Evolutionary conservation across 2,797 vertebrate genomes (phyloP), one percentile per base, ranked within the genome.

Genomic region (Pseudochaenichthys georgianus): DNA sequence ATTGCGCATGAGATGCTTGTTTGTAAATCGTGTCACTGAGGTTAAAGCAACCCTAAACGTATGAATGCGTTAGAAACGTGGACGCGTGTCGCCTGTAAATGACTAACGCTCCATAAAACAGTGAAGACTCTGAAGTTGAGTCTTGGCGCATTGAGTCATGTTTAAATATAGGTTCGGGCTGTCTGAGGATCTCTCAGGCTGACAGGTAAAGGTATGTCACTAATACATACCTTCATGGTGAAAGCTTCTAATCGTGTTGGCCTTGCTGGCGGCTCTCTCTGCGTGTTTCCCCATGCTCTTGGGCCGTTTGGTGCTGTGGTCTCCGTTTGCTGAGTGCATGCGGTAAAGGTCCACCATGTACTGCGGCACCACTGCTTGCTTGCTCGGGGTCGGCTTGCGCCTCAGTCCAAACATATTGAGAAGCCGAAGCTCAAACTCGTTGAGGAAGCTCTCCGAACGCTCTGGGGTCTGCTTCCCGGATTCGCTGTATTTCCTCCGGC

Each of bases 321-420:
- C 96, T 78, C 95, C 96, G 78, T 92, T 93, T 3, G 92, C 95
- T 4, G 97, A 96, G 88, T 99, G 97, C 95, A 97, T 94, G 83
- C 93, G 95, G 94, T 99, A 99, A 77, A 99, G 95, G 86, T 99
- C 97, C 95, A 98, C 90, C 98, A 99, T 99, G 89, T 99, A 99
- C 73, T 96, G 96, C 46, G 98, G 98, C 86, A 99, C 96, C 91
- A 98, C 95, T 11, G 96, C 96, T 69, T 95, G 92, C 89, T 95
- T 96, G 95, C 97, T 95, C 75, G 98, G 98, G 61, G 93, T 97
- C 78, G 98, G 98, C 94, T 96, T 95, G 83, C 96, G 96, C 92
- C 96, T 97, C 89, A 99, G 93, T 82, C 98, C 98, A 80, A 99
- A 99, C 97, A 99, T 98, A 81, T 95, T 96, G 88, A 99, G 96